Evolutionary conservation across 2,797 vertebrate species (phyloP).

Genomic region (Hyperoplus immaculatus): DNA sequence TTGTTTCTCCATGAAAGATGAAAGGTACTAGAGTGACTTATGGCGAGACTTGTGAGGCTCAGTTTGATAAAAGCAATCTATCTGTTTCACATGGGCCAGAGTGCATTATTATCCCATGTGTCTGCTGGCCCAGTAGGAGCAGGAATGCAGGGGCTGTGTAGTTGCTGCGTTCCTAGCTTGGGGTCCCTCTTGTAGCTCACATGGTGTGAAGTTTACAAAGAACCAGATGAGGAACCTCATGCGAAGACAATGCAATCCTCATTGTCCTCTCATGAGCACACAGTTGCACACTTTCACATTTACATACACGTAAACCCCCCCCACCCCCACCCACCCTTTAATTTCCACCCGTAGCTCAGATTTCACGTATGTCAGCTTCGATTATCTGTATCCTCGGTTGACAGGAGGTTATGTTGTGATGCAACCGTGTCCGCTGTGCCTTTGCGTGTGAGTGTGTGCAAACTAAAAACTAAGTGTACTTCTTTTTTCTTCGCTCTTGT

Average conservation of each 20-base stretch:
- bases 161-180: slow-evolving; percentile 16
- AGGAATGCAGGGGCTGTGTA: slow-evolving; percentile 19
- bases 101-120: slow-evolving; percentile 20
- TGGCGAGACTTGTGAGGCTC: slow-evolving; percentile 10
- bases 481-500: slow-evolving; percentile 7
- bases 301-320: slow-evolving; percentile 1
- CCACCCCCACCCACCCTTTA: not conserved
- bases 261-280: slow-evolving; percentile 65
- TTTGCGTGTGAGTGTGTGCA: slow-evolving; percentile 15
- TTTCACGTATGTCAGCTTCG: slow-evolving; percentile 28
- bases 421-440: not conserved
- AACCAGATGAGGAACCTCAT: slow-evolving; percentile 72
- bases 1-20: slow-evolving; percentile 27
- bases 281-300: slow-evolving; percentile 6
- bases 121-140: slow-evolving; percentile 11
- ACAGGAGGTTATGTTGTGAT: not conserved
- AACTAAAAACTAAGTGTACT: slow-evolving; percentile 15
- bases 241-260: not conserved
- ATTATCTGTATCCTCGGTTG: slow-evolving; percentile 24
- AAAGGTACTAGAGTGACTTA: slow-evolving; percentile 24
- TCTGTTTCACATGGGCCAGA: slow-evolving; percentile 54
- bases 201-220: slow-evolving; percentile 67
- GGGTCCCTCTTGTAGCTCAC: slow-evolving; percentile 48
- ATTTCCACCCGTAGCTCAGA: slow-evolving; percentile 22
- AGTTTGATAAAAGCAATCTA: slow-evolving; percentile 38